A percentile compares a stretch with the other conserved stretches of the same genome.
phyloP scores from a whole-genome alignment of 2,797 vertebrate species.

The Fringilla coelebs region DNA sequence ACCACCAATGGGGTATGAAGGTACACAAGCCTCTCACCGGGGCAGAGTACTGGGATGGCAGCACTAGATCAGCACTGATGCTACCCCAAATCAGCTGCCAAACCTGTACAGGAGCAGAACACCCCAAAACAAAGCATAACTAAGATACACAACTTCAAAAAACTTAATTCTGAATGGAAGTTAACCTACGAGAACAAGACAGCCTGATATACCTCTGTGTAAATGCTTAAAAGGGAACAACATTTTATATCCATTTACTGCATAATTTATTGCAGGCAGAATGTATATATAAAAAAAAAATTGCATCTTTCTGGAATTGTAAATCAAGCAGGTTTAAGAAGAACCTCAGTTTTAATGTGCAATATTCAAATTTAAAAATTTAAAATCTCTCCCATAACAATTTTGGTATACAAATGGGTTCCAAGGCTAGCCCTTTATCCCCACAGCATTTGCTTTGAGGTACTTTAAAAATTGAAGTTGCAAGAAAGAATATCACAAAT shows the following conservation, averaged over 20 bases:
- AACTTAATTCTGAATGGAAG: neutral
- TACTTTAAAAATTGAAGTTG: conserved; percentile 62
- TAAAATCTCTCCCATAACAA: conserved; percentile 34
- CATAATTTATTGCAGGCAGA: conserved; percentile 54
- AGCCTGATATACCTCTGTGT: conserved; percentile 27
- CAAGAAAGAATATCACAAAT: conserved; percentile 38
- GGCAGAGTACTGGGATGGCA: conserved; percentile 3
- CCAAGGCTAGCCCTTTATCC: conserved; percentile 58
- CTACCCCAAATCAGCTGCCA: conserved; percentile 39
- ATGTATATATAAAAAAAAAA: conserved; percentile 30
- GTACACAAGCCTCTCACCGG: neutral
- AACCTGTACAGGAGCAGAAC: conserved; percentile 36
- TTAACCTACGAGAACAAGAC: neutral
- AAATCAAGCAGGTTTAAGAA: conserved; percentile 44
- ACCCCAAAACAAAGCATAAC: conserved; percentile 27
- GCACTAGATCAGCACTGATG: neutral
- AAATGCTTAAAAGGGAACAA: conserved; percentile 57
- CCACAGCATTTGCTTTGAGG: conserved; percentile 51
- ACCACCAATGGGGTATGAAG: conserved; percentile 15
- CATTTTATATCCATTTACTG: conserved; percentile 35
- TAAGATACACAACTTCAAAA: conserved; percentile 34
- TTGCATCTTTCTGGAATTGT: neutral
- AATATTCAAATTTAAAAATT: conserved; percentile 68
- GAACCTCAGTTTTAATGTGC: conserved; percentile 60
- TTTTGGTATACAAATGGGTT: conserved; percentile 52